Base-by-base conservation (phyloP, 2,888 invertebrate species). In the Mesochorus sp. region DNA sequence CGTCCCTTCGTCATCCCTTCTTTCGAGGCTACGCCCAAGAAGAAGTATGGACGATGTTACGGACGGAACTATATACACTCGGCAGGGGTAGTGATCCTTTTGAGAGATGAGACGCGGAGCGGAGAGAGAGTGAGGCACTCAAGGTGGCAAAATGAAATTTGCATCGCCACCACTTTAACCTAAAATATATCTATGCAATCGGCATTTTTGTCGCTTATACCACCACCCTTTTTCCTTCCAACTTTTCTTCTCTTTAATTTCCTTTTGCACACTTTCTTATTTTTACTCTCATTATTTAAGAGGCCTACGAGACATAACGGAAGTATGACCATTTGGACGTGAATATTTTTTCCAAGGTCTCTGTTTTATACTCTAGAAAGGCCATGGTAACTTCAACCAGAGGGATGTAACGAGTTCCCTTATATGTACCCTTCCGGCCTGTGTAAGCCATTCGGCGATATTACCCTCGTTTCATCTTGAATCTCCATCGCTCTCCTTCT, bases 11-110 rank as follows among this genome's bases (percentile, higher is more conserved):
- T 47, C 59, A 37, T 31, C 53, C 53, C 44, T 67, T 72, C 57
- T 51, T 64, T 67, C 62, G 49, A 70, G 78, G 79, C 79, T 64
- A 57, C 59, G 64, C 51, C 53, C 55, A 68, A 80, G 79, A 68
- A 80, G 79, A 82, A 75, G 80, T 76, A 80, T 74, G 74, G 71
- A 71, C 64, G 72, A 55, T 68, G 74, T n/a, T n/a, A 70, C 66
- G 47, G 61, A 53, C 61, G 74, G 59, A 67, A 51, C 72, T 17
- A 14, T 57, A 51, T 71, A 37, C 73, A 57, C 57, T 55, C 26
- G 21, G 21, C 47, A 67, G 75, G 79, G 83, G 81, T 78, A 61
- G 78, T n/a, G n/a, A n/a, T n/a, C n/a, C 59, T 68, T 49, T 34
- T 61, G 34, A 42, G 47, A 19, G 37, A 28, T 31, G 34, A 34